Base-by-base conservation (phyloP, 2,113 vertebrate species). In the Lonchura striata region DNA sequence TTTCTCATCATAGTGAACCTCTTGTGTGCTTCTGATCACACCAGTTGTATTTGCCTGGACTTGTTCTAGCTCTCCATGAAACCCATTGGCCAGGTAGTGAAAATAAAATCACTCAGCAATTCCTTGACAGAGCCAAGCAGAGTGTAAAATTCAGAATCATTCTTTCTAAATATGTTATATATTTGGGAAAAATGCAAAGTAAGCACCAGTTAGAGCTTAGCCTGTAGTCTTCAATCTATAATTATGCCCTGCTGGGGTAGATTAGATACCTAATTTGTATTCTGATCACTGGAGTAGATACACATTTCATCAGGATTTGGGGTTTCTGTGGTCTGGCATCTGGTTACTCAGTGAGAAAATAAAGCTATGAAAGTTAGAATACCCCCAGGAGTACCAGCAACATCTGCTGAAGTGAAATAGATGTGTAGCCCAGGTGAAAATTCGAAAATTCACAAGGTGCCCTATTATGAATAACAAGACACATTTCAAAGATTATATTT, bases 321-420 rank as follows among this genome's bases (percentile, higher is more conserved):
- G 84, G 31, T 56, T 79, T 92, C 84, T 94, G 71, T 18, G 90
- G 30, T 35, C 76, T 95, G 88, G 33, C 94, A 96, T 96, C 94
- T 97, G 92, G 88, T 94, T 83, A 52, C 83, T 96, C 83, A 64
- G 68, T 87, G 44, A 95, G 91, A 97, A 96, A 95, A 97, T 71
- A 52, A 94, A 97, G 60, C 85, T 56, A 82, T 82, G 81, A 82
- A 76, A 78, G 68, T 88, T 83, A 92, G 61, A 95, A 94, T 92
- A 71, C 61, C 63, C 80, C 74, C 77, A 87, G 70, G 53, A 97
- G 59, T 25, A 69, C 92, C 66, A 84, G 71, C 39, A 96, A 93
- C 93, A 97, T 91, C 96, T 97, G 96, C 91, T 92, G 47, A 86
- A 92, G 53, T 39, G 44, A 95, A 71, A 78, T 80, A 86, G 53